Evolutionary conservation across 2,797 vertebrate species (phyloP).

Genomic region (Nasua narica): DNA sequence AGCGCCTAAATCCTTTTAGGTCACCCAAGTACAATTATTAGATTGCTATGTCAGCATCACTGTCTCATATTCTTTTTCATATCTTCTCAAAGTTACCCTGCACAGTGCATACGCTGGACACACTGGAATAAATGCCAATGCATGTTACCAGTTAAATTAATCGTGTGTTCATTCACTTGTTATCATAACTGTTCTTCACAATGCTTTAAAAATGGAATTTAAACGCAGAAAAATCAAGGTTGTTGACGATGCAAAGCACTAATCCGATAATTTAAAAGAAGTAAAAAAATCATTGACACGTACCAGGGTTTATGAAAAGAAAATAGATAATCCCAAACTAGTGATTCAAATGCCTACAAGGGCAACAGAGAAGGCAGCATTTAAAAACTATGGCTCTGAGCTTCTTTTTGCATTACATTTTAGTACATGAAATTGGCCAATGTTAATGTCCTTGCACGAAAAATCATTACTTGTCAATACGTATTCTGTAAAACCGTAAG

Average conservation of each 20-base stretch:
- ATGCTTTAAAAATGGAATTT: not conserved
- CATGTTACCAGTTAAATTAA: not conserved
- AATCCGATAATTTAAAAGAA: not conserved
- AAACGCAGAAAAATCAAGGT: not conserved
- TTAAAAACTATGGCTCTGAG: not conserved
- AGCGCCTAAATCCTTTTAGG: not conserved
- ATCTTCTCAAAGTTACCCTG: not conserved
- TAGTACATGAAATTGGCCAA: not conserved
- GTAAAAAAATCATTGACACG: not conserved
- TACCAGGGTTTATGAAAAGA: not conserved
- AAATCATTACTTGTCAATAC: constrained; percentile 8
- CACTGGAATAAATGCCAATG: not conserved
- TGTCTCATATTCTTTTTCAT: not conserved
- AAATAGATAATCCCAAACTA: not conserved
- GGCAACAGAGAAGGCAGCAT: not conserved
- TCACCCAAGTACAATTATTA: not conserved
- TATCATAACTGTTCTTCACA: not conserved
- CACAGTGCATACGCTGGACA: not conserved
- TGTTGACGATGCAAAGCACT: not conserved
- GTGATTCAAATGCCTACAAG: not conserved
- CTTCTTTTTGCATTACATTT: not conserved
- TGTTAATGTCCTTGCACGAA: not conserved
- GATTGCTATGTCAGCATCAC: not conserved
- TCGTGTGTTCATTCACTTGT: not conserved
- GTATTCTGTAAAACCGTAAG: not conserved